Evolutionary conservation across 2,797 vertebrate species (phyloP), one percentile per base, ranked within the genome.

Genomic region (Acrossocheilus fasciatus): DNA sequence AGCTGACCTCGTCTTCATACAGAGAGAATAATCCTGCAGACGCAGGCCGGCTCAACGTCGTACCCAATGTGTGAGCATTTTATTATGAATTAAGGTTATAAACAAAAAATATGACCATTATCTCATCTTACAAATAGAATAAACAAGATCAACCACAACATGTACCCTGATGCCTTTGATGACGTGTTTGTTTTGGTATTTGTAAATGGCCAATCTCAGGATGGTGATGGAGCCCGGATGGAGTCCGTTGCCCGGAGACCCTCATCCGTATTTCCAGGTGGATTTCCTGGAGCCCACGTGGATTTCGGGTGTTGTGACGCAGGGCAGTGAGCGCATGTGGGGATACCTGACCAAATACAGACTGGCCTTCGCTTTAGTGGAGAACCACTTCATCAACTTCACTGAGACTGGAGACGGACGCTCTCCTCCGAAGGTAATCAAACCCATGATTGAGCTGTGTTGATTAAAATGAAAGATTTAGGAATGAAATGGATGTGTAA

Each of bases 281-380:
- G 96, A 97, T 87, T 94, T 97, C 76, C 91, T 95, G 50, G 94
- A 95, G 90, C 96, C 96, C 34, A 95, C 90, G 6, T 97, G 96
- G 94, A 89, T 97, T 34, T 96, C 96, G 0, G 96, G 96, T 0
- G 86, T 97, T 52, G 93, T 96, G 90, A 96, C 92, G 0, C 96
- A 97, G 89, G 97, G 96, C 23, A 95, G 95, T 20, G 91, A 94
- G 10, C 93, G 89, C 17, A 93, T 93, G 83, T 93, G 91, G 89
- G 96, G 96, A 75, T 96, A 93, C 88, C 88, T 97, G 88, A 93
- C 93, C 30, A 95, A 93, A 54, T 97, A 96, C 90, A 93, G 87
- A 0, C 89, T 97, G 62, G 93, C 94, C 34, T 96, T 96, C 3
- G 95, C 95, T 23, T 85, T 95, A 2, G 92, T 93, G 2, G 93